These are phyloP conservation scores for Hemicentrotus pulcherrimus DNA, from an alignment of 35 echinoderm and acorn worm species.

Conservation along the genomic window DNA sequence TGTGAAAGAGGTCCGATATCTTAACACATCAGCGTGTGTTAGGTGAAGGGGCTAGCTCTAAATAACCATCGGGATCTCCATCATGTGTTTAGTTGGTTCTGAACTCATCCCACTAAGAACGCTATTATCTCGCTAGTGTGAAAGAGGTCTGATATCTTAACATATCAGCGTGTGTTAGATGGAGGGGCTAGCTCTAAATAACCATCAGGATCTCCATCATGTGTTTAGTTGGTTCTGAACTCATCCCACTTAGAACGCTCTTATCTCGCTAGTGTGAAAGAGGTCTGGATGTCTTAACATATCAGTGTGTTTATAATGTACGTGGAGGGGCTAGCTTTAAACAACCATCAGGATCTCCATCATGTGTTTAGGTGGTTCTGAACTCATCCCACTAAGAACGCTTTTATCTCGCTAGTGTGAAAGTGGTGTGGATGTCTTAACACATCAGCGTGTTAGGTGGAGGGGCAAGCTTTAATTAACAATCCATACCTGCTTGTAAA, in stretches of 20 bases:
- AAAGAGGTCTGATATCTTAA: neutral
- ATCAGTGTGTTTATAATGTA: neutral
- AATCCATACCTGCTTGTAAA: neutral
- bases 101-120: no score
- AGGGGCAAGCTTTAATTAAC: constrained; percentile 36
- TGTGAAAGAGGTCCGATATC: neutral
- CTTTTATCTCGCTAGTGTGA: neutral
- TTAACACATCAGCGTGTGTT: neutral
- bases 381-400: neutral
- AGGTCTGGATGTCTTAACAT: neutral
- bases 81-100: no score
- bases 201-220: no score
- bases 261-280: neutral
- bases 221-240: no score
- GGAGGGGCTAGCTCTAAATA: neutral
- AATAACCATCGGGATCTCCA: no score
- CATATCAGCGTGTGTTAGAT: neutral
- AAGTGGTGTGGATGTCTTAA: neutral
- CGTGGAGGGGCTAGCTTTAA: neutral
- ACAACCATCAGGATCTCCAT: no score
- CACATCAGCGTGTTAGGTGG: neutral
- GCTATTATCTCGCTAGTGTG: neutral
- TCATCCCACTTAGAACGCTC: no score
- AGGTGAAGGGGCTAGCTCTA: neutral
- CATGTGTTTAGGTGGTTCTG: no score